Evolutionary conservation across 2,113 vertebrate genomes (phyloP).

Genomic region (Cromileptes altivelis): DNA sequence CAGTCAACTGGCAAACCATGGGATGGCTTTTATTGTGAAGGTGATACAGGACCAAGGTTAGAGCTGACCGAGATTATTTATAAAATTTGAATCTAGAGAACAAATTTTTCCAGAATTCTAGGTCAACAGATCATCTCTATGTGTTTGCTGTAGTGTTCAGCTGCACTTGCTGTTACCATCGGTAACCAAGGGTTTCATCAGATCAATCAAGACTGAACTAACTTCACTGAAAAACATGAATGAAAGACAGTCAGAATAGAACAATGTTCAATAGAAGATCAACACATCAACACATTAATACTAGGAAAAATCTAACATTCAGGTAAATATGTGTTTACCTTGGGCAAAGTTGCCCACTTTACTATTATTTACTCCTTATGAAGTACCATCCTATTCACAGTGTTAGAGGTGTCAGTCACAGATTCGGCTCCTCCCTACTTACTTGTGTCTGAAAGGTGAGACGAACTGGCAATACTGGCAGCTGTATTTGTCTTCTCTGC

Average conservation of each 20-base stretch:
- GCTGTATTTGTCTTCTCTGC: constrained; percentile 96
- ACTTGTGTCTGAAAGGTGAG: constrained; percentile 99
- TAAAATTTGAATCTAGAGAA: background rate
- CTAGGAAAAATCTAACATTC: background rate
- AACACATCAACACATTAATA: background rate
- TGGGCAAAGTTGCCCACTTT: too few species aligned
- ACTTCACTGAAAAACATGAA: background rate
- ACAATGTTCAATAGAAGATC: background rate
- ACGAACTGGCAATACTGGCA: constrained; percentile 99
- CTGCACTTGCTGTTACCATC: background rate
- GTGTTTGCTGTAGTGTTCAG: background rate
- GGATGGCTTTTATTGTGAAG: background rate
- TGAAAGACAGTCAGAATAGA: background rate
- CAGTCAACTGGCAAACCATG: background rate
- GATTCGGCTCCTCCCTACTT: constrained; percentile 73
- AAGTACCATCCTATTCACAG: background rate
- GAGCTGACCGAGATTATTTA: background rate
- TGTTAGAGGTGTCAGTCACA: background rate
- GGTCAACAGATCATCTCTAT: background rate
- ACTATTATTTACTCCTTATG: background rate
- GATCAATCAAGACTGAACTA: background rate
- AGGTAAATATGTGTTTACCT: background rate
- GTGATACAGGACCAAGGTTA: background rate
- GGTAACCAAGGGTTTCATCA: background rate
- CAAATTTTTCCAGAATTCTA: background rate